Conservation (phyloP, 2,888 invertebrate species). For the Gymnocheta viridis region DNA sequence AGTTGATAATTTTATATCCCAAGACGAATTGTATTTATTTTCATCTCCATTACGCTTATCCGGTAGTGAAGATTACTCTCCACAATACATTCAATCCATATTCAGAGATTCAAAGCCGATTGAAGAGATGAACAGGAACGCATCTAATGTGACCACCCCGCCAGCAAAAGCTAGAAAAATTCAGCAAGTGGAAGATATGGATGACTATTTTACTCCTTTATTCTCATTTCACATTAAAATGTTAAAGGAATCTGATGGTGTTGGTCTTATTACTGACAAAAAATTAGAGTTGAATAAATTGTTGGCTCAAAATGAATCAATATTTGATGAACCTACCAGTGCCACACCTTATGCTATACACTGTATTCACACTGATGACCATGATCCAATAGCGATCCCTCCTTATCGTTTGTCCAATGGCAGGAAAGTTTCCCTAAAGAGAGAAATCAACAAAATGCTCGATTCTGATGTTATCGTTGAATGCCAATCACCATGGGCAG, state of each 20-base stretch:
- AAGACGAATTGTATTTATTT: too few species aligned
- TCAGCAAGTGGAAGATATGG: background rate
- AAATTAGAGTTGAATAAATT: slow-evolving; percentile 21
- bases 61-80: background rate
- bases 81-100: slow-evolving; percentile 2
- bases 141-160: too few species aligned
- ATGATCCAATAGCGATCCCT: slow-evolving; percentile 37
- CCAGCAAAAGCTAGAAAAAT: background rate
- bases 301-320: background rate
- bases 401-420: slow-evolving; percentile 71
- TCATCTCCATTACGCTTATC: too few species aligned
- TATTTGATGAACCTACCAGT: slow-evolving; percentile 5
- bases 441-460: slow-evolving; percentile 76
- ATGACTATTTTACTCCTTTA: slow-evolving; percentile 32
- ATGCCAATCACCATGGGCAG: slow-evolving; percentile 78
- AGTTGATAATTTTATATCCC: background rate
- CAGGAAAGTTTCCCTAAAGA: slow-evolving; percentile 69
- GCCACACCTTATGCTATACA: slow-evolving; percentile 49
- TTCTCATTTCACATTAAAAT: slow-evolving; percentile 28
- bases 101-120: too few species aligned
- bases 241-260: slow-evolving; percentile 35
- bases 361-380: slow-evolving; percentile 44
- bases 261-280: slow-evolving; percentile 20
- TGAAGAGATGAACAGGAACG: too few species aligned
- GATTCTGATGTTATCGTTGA: slow-evolving; percentile 76